Conservation (phyloP, 2,888 invertebrate species). For the Therioaphis trifolii region DNA sequence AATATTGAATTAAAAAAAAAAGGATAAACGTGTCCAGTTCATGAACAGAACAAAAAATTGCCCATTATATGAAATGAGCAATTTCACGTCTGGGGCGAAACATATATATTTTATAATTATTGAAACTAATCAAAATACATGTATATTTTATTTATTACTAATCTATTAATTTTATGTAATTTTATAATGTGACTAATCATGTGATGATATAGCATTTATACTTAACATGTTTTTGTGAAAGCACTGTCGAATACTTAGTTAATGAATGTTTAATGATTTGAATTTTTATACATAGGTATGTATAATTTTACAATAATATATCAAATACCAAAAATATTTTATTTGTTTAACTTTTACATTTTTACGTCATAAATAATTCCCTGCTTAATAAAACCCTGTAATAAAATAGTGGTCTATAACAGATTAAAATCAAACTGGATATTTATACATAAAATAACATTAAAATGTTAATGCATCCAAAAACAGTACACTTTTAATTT, state of each 20-base stretch:
- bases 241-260: background rate
- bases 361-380: slow-evolving; percentile 17
- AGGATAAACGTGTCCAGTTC: too few relatives aligned
- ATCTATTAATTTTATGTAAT: background rate
- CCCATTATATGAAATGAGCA: too few relatives aligned
- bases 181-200: background rate
- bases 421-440: background rate
- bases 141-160: background rate
- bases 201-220: background rate
- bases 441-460: background rate
- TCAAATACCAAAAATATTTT: background rate
- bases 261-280: background rate
- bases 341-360: background rate
- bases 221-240: background rate
- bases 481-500: too few relatives aligned
- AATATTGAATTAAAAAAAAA: too few relatives aligned
- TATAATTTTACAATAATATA: slow-evolving; percentile 9
- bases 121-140: too few relatives aligned
- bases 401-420: background rate
- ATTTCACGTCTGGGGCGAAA: too few relatives aligned
- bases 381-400: slow-evolving; percentile 43
- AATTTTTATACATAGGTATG: background rate
- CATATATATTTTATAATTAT: too few relatives aligned
- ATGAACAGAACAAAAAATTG: too few relatives aligned
- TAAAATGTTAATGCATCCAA: too few relatives aligned